Evolutionary conservation across 2,113 vertebrate genomes (phyloP).

Genomic region (Macrotis lagotis): DNA sequence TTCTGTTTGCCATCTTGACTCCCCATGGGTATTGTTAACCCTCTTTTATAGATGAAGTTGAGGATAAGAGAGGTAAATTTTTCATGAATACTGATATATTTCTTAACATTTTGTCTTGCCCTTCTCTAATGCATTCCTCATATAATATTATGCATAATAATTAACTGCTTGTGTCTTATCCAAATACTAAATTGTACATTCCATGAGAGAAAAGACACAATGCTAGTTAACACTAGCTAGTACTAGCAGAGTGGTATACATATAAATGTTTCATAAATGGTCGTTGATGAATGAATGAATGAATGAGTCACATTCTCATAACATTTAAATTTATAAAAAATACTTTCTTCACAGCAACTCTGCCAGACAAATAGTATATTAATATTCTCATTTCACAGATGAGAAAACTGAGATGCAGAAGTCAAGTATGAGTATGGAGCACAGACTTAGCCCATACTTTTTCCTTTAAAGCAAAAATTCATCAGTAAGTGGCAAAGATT

Average conservation of each 20-base stretch:
- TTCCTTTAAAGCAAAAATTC: neutral
- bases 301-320: neutral
- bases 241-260: neutral
- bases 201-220: neutral
- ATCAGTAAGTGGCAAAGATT: neutral
- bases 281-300: neutral
- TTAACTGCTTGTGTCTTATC: neutral
- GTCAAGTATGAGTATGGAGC: neutral
- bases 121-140: neutral
- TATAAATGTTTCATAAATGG: neutral
- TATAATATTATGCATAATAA: neutral
- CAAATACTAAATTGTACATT: neutral
- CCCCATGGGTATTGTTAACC: neutral
- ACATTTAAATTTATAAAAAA: neutral
- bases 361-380: neutral
- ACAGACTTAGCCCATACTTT: neutral
- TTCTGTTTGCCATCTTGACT: too few relatives aligned
- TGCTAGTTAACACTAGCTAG: neutral
- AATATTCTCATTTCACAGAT: neutral
- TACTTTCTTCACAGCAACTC: neutral
- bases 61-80: neutral
- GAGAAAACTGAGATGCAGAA: neutral
- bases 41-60: neutral
- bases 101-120: neutral
- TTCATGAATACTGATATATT: neutral